Conservation (phyloP, 2,888 invertebrate species). For the Loripinus fragilis region DNA sequence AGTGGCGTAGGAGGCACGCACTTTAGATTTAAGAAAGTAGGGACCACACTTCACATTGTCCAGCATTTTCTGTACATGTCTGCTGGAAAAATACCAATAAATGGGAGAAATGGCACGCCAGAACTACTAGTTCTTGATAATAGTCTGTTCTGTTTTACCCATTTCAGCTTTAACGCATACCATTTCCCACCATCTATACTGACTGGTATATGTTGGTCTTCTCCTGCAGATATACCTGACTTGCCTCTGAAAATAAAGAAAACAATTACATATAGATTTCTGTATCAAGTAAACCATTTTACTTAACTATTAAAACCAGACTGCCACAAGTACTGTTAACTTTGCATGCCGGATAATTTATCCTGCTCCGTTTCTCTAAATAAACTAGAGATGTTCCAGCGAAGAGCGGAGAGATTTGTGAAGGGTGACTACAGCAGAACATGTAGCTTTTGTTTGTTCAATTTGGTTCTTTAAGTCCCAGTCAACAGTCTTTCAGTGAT, state of each 20-base stretch:
- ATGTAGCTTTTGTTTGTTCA: too few relatives aligned
- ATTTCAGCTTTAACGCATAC: not conserved
- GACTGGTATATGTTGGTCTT: conserved; percentile 9
- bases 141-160: conserved; percentile 3
- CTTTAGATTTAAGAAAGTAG: conserved; percentile 42
- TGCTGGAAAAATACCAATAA: conserved; percentile 39
- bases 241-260: not conserved
- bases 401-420: too few relatives aligned
- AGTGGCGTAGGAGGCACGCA: conserved; percentile 34
- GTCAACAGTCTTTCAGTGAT: too few relatives aligned
- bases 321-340: not conserved
- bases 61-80: conserved; percentile 42
- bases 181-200: conserved; percentile 33
- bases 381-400: too few relatives aligned
- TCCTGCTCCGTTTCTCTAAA: not conserved
- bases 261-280: not conserved
- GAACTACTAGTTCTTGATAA: not conserved
- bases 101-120: conserved; percentile 23
- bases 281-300: not conserved
- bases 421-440: too few relatives aligned
- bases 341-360: not conserved
- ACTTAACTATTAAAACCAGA: not conserved
- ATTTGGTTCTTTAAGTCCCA: too few relatives aligned
- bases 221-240: not conserved
- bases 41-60: conserved; percentile 33